Evolutionary conservation across 2,113 vertebrate species (phyloP).

Genomic region (Phyllostomus discolor): DNA sequence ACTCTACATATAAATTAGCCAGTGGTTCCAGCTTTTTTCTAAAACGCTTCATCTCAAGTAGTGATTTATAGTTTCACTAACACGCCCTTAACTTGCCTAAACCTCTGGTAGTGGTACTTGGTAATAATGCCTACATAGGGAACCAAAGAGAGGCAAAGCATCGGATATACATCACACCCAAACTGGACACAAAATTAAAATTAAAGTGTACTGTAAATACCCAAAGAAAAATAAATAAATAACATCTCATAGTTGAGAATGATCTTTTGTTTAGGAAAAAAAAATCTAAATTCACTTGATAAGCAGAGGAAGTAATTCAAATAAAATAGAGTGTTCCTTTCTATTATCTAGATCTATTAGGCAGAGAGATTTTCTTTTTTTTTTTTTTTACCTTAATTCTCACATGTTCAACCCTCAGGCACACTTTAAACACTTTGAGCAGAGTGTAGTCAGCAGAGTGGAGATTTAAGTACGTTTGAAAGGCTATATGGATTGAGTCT

Average conservation of each 20-base stretch:
- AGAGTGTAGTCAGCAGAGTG: not conserved
- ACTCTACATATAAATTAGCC: not conserved
- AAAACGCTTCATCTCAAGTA: not conserved
- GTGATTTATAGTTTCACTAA: not conserved
- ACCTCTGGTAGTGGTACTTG: conserved; percentile 25
- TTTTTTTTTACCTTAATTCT: not conserved
- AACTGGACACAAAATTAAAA: not conserved
- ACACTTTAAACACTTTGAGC: not conserved
- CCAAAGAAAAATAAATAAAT: too few species aligned
- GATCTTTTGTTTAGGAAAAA: not conserved
- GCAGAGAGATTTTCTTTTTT: not conserved
- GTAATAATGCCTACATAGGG: not conserved
- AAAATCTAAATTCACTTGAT: not conserved
- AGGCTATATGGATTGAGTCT: not conserved
- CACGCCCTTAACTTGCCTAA: not conserved
- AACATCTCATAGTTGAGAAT: not conserved
- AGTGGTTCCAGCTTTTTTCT: not conserved
- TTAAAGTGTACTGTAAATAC: not conserved
- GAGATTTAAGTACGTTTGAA: conserved; percentile 35
- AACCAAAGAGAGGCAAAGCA: not conserved
- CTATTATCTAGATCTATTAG: not conserved
- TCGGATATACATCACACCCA: not conserved
- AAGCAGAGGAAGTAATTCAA: not conserved
- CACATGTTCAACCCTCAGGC: not conserved
- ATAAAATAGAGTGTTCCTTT: not conserved